Conservation (phyloP, 64 coral and sea anemone genomes). For the Acropora tenuis region DNA sequence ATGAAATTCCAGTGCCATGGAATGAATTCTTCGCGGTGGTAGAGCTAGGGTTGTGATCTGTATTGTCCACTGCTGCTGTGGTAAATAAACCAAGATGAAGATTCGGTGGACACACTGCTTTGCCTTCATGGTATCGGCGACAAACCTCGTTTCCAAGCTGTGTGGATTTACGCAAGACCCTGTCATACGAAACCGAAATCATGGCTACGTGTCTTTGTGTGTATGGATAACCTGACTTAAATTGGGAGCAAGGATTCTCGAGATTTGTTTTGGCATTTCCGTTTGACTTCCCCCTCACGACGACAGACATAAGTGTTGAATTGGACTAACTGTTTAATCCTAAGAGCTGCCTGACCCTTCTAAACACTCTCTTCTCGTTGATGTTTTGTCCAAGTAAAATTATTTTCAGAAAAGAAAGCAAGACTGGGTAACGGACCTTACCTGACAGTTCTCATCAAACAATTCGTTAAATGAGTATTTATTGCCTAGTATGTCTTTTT, state of each 20-base stretch:
- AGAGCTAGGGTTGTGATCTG: conserved; percentile 56
- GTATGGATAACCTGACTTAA: too few relatives aligned
- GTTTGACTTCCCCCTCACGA: too few relatives aligned
- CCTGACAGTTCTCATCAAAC: conserved; percentile 58
- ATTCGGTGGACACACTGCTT: conserved; percentile 43
- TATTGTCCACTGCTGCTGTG: conserved; percentile 43
- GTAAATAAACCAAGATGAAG: conserved; percentile 41
- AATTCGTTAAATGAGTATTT: conserved; percentile 56
- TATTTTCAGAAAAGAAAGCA: conserved; percentile 42
- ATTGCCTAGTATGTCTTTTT: conserved; percentile 1
- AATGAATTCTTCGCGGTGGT: conserved; percentile 53
- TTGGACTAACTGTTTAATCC: conserved; percentile 1
- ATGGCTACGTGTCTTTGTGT: too few relatives aligned
- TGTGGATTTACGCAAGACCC: too few relatives aligned
- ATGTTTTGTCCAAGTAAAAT: conserved; percentile 32
- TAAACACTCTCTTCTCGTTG: conserved; percentile 20
- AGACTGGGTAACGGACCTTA: conserved; percentile 28
- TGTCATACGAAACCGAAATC: too few relatives aligned
- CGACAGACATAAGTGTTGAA: conserved; percentile 2
- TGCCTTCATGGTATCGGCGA: conserved; percentile 40
- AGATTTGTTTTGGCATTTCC: too few relatives aligned
- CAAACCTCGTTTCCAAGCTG: not conserved
- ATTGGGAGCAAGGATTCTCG: too few relatives aligned
- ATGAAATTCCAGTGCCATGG: conserved; percentile 40
- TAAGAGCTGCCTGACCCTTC: conserved; percentile 5